These are phyloP conservation scores for Pseudomyrmex pallidus DNA, from an alignment of 1,140 invertebrate species.

Conservation along the genomic window DNA sequence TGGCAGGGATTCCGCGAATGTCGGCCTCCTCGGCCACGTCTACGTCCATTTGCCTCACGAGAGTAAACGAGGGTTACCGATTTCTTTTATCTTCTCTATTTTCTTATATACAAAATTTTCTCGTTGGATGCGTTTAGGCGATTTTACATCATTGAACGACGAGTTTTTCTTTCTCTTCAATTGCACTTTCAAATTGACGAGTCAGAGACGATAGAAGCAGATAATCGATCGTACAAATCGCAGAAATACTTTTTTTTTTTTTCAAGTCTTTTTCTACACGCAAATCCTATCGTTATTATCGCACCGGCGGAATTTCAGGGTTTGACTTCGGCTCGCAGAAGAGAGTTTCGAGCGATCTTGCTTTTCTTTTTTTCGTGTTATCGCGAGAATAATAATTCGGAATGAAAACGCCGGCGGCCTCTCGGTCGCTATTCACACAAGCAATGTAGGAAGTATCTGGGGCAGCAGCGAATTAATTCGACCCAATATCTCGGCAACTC, in stretches of 20 bases:
- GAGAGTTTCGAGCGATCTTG: background rate
- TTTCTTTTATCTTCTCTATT: background rate
- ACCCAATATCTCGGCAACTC: constrained; percentile 5
- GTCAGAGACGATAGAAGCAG: no score
- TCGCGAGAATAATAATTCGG: background rate
- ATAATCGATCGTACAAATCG: background rate
- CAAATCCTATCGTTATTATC: background rate
- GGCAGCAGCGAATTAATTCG: constrained; percentile 18
- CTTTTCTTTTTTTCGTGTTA: background rate
- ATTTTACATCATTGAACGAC: background rate
- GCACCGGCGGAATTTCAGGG: background rate
- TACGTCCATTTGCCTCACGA: constrained; percentile 45
- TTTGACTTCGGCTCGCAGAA: background rate
- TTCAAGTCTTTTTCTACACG: no score
- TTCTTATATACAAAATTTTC: background rate
- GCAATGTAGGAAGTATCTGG: background rate
- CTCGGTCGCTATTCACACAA: constrained; percentile 4
- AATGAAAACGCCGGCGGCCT: background rate
- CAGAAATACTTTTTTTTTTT: background rate
- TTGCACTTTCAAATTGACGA: background rate
- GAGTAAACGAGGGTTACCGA: background rate
- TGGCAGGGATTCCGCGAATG: constrained; percentile 45
- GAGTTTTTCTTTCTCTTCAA: background rate
- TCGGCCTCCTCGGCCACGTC: constrained; percentile 54
- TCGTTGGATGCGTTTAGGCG: background rate